Base-by-base conservation (phyloP, 1,140 invertebrate species). In the Drosophila parabipectinata region DNA sequence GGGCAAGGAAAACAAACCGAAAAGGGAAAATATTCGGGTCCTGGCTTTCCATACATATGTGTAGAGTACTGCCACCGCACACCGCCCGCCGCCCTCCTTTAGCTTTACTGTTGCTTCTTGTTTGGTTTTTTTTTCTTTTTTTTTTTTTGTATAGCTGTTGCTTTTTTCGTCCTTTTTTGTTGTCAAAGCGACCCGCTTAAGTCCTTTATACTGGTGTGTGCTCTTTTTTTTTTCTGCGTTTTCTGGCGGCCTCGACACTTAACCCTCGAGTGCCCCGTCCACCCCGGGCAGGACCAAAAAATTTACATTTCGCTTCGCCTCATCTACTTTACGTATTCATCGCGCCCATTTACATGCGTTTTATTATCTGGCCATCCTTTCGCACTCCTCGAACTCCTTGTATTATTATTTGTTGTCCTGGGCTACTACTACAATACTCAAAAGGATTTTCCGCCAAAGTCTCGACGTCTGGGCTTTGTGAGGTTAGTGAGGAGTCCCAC, bases 241-340 rank as follows among this genome's bases (percentile, higher is more conserved):
- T 41, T 15, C 15, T 44, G 41, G 6, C 52, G 39, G 21, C 45
- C 59, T 21, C 60, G 41, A 55, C 72, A 56, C 71, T 68, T 76
- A 68, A 60, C 72, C 56, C 63, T 24, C 18, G 14, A 44, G 37
- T 62, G 51, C 24, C n/a, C n/a, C 26, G 37, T 21, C 9, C 2
- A 7, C 12, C 8, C 12, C 14, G 7, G 14, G 10, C 28, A 6
- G 14, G 28, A 12, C 30, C 8, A 7, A 55, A 63, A 55, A 63
- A 84, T 85, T 80, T 79, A 75, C 76, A 87, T 85, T 85, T 80
- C 55, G 60, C 62, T 37, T 67, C 62, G 81, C 63, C 61, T 85
- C 82, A 85, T 87, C 82, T 87, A 75, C 67, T 85, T 84, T 80
- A 77, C 81, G 77, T 80, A 84, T 84, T 84, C 81, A 80, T 85